Conservation (phyloP, 2,797 vertebrate genomes). For the Anolis apletophallus region DNA sequence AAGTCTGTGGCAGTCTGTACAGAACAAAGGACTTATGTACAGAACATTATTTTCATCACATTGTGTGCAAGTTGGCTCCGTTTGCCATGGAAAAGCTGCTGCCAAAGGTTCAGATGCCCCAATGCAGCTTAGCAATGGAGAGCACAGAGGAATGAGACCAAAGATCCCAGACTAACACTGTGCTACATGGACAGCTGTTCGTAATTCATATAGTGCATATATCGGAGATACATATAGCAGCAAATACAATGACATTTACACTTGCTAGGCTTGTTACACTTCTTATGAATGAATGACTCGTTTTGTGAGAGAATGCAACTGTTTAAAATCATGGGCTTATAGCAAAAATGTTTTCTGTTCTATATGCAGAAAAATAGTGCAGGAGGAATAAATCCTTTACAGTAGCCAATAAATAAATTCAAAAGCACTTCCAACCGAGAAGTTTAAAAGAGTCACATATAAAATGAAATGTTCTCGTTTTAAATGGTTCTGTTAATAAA, state of each 20-base stretch:
- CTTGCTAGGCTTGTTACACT: slow-evolving; percentile 54
- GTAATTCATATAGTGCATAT: slow-evolving; percentile 67
- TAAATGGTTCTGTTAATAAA: slow-evolving; percentile 45
- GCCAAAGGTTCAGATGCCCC: slow-evolving; percentile 27
- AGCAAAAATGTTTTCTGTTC: slow-evolving; percentile 37
- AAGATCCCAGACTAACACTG: slow-evolving; percentile 69
- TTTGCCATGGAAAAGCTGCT: slow-evolving; percentile 63
- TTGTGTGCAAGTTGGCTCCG: slow-evolving; percentile 62
- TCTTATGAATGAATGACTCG: slow-evolving; percentile 49
- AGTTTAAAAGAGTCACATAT: slow-evolving; percentile 18
- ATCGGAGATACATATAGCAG: slow-evolving; percentile 66
- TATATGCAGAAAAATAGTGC: slow-evolving; percentile 43
- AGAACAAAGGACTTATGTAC: slow-evolving; percentile 57
- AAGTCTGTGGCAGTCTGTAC: slow-evolving; percentile 57
- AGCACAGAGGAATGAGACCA: slow-evolving; percentile 49
- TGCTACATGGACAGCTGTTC: slow-evolving; percentile 70
- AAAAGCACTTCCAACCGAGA: slow-evolving; percentile 53
- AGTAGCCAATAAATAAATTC: slow-evolving; percentile 52
- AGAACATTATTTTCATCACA: slow-evolving; percentile 55
- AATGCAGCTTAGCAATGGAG: slow-evolving; percentile 53
- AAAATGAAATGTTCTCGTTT: slow-evolving; percentile 42
- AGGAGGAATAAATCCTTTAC: slow-evolving; percentile 53
- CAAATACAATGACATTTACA: slow-evolving; percentile 53
- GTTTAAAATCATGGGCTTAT: slow-evolving; percentile 29
- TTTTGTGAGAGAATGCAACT: slow-evolving; percentile 49